Evolutionary conservation across 2,888 invertebrate species (phyloP), one percentile per base, ranked within the genome.

Genomic region (Hymenopus coronatus): DNA sequence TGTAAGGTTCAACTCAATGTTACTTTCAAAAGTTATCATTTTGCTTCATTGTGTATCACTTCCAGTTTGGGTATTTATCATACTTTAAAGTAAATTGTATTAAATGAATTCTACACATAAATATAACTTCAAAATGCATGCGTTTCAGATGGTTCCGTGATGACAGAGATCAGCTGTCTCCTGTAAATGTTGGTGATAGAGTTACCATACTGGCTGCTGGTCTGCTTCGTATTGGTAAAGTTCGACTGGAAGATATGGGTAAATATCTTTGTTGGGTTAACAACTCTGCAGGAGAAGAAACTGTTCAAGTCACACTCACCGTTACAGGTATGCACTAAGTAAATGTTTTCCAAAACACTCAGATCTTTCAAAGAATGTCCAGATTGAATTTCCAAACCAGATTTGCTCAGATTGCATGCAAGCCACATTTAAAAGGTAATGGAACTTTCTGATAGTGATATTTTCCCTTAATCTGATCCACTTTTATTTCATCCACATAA

Each of bases 241-340:
- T 96, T 92, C 93, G 96, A 90, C 94, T 96, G 88, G 97, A 97
- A 92, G 98, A 98, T 93, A 95, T 96, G 89, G 98, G 98, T 87
- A 96, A 96, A 91, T 98, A 98, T 94, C 95, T 97, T 89, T 98
- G 98, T 94, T 97, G 97, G 95, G 97, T 97, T 89, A 98, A 98
- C 94, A 98, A 98, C 93, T 96, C 97, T 12, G 96, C 97, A 3
- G 98, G 98, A 40, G 96, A 96, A 92, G 97, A 97, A 92, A 96
- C 96, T 83, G 96, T 97, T 85, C 95, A 96, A 92, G 96, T 97
- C 91, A 96, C 96, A 28, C 94, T 98, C 90, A 95, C 96, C 91
- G 96, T 98, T 90, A 97, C 96, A 93, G 96, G 97, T 96, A 93
- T 93, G 93, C 20, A 20, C 3, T 70, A 1, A 70, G 8, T 20